These are phyloP conservation scores for Drosophila insularis DNA, from an alignment of 1,140 invertebrate species.

Conservation along the genomic window DNA sequence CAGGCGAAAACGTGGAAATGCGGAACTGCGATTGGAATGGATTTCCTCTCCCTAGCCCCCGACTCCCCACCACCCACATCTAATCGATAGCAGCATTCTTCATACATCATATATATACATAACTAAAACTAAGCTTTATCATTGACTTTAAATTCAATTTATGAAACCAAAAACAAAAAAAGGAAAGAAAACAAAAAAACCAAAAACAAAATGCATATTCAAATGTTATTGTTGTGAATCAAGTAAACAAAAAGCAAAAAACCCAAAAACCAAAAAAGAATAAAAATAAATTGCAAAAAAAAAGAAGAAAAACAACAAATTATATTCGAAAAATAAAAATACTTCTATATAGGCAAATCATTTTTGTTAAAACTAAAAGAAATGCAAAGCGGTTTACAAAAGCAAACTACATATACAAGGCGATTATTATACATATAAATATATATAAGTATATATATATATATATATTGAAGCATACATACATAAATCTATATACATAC, in stretches of 20 bases:
- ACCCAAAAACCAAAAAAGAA: slow-evolving; percentile 19
- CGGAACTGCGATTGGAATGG: not conserved
- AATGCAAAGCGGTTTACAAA: slow-evolving; percentile 22
- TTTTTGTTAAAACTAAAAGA: slow-evolving; percentile 56
- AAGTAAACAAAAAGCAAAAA: slow-evolving; percentile 58
- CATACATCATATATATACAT: not conserved
- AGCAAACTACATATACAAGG: slow-evolving; percentile 32
- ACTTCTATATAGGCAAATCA: slow-evolving; percentile 52
- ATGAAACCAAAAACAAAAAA: slow-evolving; percentile 11
- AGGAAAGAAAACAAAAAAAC: slow-evolving; percentile 16
- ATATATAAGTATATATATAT: slow-evolving; percentile 46
- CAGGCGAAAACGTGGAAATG: not conserved
- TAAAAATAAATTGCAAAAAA: slow-evolving; percentile 11
- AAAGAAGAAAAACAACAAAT: slow-evolving; percentile 11
- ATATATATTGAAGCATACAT: slow-evolving; percentile 29
- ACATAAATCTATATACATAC: slow-evolving; percentile 11
- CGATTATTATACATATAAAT: slow-evolving; percentile 18
- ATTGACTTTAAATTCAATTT: slow-evolving; percentile 10
- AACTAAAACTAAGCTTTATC: slow-evolving; percentile 19
- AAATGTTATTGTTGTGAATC: slow-evolving; percentile 80
- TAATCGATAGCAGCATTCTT: slow-evolving; percentile 3
- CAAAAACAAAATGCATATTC: slow-evolving; percentile 58
- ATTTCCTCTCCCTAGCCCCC: not conserved
- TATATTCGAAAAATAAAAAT: slow-evolving; percentile 14
- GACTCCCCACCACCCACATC: not conserved